Evolutionary conservation across 2,797 vertebrate species (phyloP), one percentile per base, ranked within the genome.

Genomic region (Pangasius krempfi): DNA sequence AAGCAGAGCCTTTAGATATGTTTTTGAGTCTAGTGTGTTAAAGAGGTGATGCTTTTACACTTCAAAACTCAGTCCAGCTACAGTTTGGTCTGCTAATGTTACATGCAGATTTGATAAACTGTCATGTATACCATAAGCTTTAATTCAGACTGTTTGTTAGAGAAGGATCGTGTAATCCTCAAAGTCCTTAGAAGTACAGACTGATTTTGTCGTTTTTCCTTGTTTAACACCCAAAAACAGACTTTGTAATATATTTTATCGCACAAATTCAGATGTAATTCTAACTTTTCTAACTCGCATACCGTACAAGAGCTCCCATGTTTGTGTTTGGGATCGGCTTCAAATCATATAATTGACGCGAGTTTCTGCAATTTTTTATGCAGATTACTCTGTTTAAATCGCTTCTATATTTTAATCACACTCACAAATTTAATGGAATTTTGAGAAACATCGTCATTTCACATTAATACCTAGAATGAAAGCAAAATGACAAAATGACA

Each of bases 11-110:
- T 54, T 64, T 50, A 8, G 86, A 87, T 56, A 37, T 20, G 27
- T 56, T 78, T 52, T 44, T 16, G 73, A 85, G 33, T 37, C 60
- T 14, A 16, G 58, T 78, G 72, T 78, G 81, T 50, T 84, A 60
- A 76, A 60, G 58, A 78, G 58, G 25, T 10, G 72, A 66, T 2
- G 12, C 37, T 50, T 81, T 81, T 60, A 40, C 79, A 44, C 60
- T 44, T 82, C 12, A 60, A 58, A 37, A 58, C 52, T 60, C n/a
- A 20, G n/a, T 54, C 54, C 25, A 44, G 58, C 37, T 83, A 47
- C 25, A 18, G 25, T 20, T 56, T 50, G 25, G 44, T 25, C 9
- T 22, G 73, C 73, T 27, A 3, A 5, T 37, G 27, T 78, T n/a
- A 78, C 18, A 56, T 80, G 76, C 9, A 56, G n/a, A 56, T 37